Evolutionary conservation across 2,797 vertebrate genomes (phyloP).

Genomic region (Rhodeus uyekii): DNA sequence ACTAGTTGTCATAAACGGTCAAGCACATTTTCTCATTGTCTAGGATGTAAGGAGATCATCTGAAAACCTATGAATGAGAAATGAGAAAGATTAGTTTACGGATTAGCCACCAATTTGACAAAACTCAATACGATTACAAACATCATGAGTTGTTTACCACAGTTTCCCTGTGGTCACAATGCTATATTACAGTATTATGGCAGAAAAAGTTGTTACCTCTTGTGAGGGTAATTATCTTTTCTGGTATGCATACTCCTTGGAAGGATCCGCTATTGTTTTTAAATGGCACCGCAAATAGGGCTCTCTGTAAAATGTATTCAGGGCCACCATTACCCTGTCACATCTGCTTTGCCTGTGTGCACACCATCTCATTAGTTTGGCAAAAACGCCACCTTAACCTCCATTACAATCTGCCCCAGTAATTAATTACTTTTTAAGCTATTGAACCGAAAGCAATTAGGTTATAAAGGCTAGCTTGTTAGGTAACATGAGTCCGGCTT

Average conservation of each 20-base stretch:
- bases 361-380: slow-evolving; percentile 76
- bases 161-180: neutral
- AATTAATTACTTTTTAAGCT: slow-evolving; percentile 85
- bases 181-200: neutral
- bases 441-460: slow-evolving; percentile 81
- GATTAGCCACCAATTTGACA: neutral
- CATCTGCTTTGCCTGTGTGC: slow-evolving; percentile 66
- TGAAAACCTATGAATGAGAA: neutral
- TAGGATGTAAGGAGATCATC: neutral
- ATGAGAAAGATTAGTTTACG: too few species aligned
- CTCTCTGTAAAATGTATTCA: slow-evolving; percentile 67
- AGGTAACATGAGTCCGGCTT: slow-evolving; percentile 70
- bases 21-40: too few species aligned
- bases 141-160: neutral
- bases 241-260: slow-evolving; percentile 63
- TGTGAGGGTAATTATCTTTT: slow-evolving; percentile 73
- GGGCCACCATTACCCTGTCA: slow-evolving; percentile 75
- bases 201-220: slow-evolving; percentile 54
- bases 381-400: slow-evolving; percentile 79
- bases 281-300: slow-evolving; percentile 62
- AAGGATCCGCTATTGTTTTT: slow-evolving; percentile 58
- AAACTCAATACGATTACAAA: neutral
- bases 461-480: slow-evolving; percentile 78
- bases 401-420: slow-evolving; percentile 74
- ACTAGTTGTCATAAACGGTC: too few species aligned